Evolutionary conservation across 2,888 invertebrate species (phyloP).

Genomic region (Cantharis nigra): DNA sequence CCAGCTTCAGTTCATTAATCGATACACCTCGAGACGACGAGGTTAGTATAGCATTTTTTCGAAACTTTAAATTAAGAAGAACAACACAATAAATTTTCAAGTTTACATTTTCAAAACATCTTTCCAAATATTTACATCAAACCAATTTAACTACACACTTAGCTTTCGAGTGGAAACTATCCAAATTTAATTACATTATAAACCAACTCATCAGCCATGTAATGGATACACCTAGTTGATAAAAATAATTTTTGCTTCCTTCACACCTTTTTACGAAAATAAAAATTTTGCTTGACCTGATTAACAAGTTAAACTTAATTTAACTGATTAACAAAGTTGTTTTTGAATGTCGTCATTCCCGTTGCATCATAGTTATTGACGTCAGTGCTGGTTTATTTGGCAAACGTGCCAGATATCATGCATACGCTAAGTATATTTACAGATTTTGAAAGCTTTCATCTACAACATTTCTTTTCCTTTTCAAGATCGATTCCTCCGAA

Average conservation of each 20-base stretch:
- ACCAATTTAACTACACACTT: slow-evolving; percentile 14
- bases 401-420: slow-evolving; percentile 8
- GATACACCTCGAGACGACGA: slow-evolving; percentile 61
- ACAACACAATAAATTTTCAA: slow-evolving; percentile 8
- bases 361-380: slow-evolving; percentile 24
- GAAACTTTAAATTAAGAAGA: background rate
- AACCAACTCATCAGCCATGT: background rate
- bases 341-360: slow-evolving; percentile 14
- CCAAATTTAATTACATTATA: slow-evolving; percentile 9
- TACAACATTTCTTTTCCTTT: slow-evolving; percentile 32
- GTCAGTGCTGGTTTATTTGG: slow-evolving; percentile 23
- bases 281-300: background rate
- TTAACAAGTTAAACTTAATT: background rate
- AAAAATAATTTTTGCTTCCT: background rate
- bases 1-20: slow-evolving; percentile 74
- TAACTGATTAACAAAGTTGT: background rate
- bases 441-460: slow-evolving; percentile 3
- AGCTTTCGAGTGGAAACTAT: slow-evolving; percentile 13
- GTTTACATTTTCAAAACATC: slow-evolving; percentile 14
- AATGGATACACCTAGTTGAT: background rate
- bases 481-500: slow-evolving; percentile 80
- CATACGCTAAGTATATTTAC: slow-evolving; percentile 11
- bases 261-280: background rate
- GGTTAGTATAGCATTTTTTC: slow-evolving; percentile 56
- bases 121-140: slow-evolving; percentile 17